Evolutionary conservation across 2,888 invertebrate species (phyloP), one percentile per base, ranked within the genome.

Genomic region (Harpalus rubripes): DNA sequence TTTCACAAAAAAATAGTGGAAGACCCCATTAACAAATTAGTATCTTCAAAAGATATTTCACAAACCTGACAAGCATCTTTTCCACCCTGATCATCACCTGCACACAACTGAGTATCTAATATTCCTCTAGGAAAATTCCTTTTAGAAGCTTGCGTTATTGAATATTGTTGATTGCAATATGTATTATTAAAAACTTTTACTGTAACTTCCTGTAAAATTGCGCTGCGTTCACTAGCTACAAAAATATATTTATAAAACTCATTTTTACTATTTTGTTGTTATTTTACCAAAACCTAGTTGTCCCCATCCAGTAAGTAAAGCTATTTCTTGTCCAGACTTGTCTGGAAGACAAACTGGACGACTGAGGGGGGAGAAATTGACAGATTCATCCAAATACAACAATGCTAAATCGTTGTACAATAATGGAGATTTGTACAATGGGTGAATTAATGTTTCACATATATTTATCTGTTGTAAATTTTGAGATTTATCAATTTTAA

Each of bases 31-130:
- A n/a, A 22, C 22, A 22, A 32, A 32, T 32, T 32, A 32, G 32
- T 32, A 32, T 1, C 32, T 32, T 32, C 32, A 32, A 32, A 6
- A 32, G 22, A 5, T 78, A 15, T 59, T 16, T 16, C 16, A 56
- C 58, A 56, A 72, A 85, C 85, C 87, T 88, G 87, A 22, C 88
- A 88, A 22, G 88, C 88, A 86, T 88, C 88, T 85, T 87, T 87
- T 7, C 87, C 87, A 1, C 88, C 88, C 32, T 87, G 84, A 59
- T 85, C 84, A 84, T 87, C 87, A 7, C 88, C 88, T n/a, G 86
- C 86, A 44, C 86, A 86, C 6, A 86, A 15, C 44, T 85, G 85
- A 15, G 85, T 72, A 44, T 85, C 76, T 56, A 85, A 44, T 32
- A 86, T 84, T 6, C 86, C 86, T 22, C 72, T 18, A 15, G 86